These are phyloP conservation scores for Tarsius wallacei DNA, from an alignment of 2,797 vertebrate genomes.

Conservation along the genomic window DNA sequence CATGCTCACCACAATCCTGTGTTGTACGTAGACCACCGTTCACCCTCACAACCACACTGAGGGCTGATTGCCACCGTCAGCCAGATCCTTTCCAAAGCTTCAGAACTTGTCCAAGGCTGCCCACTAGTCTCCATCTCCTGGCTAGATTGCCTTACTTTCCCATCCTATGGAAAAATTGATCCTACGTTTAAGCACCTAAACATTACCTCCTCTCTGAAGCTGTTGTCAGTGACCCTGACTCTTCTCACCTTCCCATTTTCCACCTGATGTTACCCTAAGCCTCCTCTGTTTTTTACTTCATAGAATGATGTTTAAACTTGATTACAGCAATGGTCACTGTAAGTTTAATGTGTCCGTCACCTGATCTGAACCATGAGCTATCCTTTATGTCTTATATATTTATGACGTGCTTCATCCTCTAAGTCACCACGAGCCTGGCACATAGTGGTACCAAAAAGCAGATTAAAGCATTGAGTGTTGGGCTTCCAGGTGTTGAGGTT, in stretches of 20 bases:
- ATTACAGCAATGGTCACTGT: not conserved
- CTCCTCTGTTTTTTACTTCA: not conserved
- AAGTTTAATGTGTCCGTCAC: not conserved
- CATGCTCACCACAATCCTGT: not conserved
- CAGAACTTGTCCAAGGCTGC: not conserved
- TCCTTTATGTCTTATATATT: not conserved
- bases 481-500: not conserved
- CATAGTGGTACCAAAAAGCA: not conserved
- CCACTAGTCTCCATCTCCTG: not conserved
- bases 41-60: not conserved
- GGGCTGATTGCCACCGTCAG: not conserved
- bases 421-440: not conserved
- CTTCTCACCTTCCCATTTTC: not conserved
- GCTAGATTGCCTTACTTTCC: not conserved
- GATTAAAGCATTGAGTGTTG: not conserved
- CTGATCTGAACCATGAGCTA: conserved; percentile 3
- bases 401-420: not conserved
- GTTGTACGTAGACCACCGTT: not conserved
- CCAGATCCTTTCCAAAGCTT: not conserved
- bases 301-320: not conserved
- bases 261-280: not conserved
- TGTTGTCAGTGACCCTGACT: not conserved
- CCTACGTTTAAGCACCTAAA: not conserved
- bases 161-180: not conserved
- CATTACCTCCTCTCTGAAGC: not conserved